These are phyloP conservation scores for Mustelus asterias DNA, from an alignment of 2,113 vertebrate species.

Conservation along the genomic window DNA sequence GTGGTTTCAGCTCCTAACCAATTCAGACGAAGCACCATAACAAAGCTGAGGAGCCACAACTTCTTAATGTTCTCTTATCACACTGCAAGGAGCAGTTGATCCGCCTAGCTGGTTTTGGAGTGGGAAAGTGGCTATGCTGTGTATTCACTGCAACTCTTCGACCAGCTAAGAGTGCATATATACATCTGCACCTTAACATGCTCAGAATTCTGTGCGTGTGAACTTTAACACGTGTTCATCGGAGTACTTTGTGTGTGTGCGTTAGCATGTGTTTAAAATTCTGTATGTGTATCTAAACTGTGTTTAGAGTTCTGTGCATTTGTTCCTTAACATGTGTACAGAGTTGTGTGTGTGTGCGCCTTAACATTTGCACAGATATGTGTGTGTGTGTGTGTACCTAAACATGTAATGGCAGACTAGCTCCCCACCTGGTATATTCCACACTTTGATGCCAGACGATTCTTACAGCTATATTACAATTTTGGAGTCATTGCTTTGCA, in stretches of 20 bases:
- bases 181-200: neutral
- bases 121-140: neutral
- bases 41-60: neutral
- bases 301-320: neutral
- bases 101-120: neutral
- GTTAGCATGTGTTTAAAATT: neutral
- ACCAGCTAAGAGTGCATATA: neutral
- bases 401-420: neutral
- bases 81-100: neutral
- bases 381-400: neutral
- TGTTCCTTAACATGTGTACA: neutral
- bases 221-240: neutral
- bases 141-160: neutral
- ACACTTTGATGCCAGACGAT: neutral
- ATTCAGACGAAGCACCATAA: neutral
- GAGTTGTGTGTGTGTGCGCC: neutral
- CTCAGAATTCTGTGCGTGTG: neutral
- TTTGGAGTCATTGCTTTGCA: neutral
- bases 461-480: neutral
- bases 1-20: neutral
- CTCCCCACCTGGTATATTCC: neutral
- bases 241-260: neutral
- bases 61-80: neutral
- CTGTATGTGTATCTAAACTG: neutral
- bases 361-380: neutral